Evolutionary conservation across 2,113 vertebrate genomes (phyloP).

Genomic region (Sakesphorus luctuosus): DNA sequence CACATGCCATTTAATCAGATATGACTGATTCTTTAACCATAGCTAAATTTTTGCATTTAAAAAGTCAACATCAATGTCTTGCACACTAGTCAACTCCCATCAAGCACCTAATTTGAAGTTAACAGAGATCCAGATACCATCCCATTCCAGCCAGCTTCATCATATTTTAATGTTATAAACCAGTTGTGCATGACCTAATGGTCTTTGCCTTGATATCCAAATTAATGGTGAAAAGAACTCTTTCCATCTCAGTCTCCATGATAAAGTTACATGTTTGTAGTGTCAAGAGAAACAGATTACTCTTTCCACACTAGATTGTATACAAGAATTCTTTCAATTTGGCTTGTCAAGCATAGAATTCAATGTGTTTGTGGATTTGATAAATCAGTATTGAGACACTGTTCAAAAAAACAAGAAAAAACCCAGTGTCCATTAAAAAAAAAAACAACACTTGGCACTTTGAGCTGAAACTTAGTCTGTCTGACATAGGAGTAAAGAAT

Average conservation of each 20-base stretch:
- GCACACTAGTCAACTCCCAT: neutral
- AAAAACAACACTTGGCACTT: neutral
- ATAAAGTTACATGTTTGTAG: neutral
- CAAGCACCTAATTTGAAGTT: neutral
- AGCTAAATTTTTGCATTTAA: neutral
- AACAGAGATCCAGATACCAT: neutral
- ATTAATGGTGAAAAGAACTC: neutral
- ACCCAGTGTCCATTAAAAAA: neutral
- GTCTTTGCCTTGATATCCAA: neutral
- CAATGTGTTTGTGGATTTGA: neutral
- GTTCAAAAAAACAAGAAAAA: neutral
- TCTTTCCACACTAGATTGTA: neutral
- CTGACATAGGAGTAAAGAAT: neutral
- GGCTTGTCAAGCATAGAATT: neutral
- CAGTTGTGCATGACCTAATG: fast-evolving
- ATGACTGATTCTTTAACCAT: neutral
- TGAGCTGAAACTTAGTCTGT: neutral
- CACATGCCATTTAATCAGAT: neutral
- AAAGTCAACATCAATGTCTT: neutral
- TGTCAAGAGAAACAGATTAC: neutral
- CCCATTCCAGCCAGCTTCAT: neutral
- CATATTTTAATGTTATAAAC: neutral
- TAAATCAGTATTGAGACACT: neutral
- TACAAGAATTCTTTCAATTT: neutral
- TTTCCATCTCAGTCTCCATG: neutral